Conservation (phyloP, 2,797 vertebrate species). For the Gymnoscopelus braueri region DNA sequence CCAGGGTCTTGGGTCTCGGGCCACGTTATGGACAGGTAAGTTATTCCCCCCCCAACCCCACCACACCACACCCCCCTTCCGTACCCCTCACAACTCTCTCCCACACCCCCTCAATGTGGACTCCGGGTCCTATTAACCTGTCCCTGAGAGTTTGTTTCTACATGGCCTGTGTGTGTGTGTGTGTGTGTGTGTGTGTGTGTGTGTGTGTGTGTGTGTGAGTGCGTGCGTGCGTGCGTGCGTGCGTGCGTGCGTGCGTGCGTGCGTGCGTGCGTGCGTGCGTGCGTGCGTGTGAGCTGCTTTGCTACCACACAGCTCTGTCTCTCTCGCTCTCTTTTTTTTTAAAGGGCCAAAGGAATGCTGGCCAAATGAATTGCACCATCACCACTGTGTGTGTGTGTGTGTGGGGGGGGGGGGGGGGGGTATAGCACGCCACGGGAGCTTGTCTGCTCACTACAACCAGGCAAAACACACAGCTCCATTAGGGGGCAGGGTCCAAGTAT, state of each 20-base stretch:
- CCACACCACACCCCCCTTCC: conserved; percentile 27
- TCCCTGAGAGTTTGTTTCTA: conserved; percentile 67
- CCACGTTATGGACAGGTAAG: conserved; percentile 10
- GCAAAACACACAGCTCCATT: conserved; percentile 56
- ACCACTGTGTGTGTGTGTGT: conserved; percentile 13
- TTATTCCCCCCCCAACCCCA: conserved; percentile 4
- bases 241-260: no score
- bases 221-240: no score
- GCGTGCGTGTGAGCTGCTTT: no score
- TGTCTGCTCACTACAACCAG: conserved; percentile 68
- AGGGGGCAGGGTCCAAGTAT: conserved; percentile 70
- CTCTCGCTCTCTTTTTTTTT: conserved; percentile 38
- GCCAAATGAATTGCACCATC: conserved; percentile 66
- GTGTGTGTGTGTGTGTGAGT: neutral
- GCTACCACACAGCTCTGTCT: conserved; percentile 39
- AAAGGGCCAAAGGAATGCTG: conserved; percentile 62
- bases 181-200: neutral
- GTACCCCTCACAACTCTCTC: conserved; percentile 7
- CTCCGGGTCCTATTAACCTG: conserved; percentile 66
- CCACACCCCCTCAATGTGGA: conserved; percentile 38
- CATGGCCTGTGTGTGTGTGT: conserved; percentile 42
- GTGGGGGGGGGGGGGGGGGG: no score
- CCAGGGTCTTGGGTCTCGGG: neutral
- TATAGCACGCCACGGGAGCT: conserved; percentile 53
- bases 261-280: no score